A percentile compares a stretch with the other conserved stretches of the same genome.
phyloP scores from a whole-genome alignment of 92 coral and sea anemone species.

The Diadumene lineata region DNA sequence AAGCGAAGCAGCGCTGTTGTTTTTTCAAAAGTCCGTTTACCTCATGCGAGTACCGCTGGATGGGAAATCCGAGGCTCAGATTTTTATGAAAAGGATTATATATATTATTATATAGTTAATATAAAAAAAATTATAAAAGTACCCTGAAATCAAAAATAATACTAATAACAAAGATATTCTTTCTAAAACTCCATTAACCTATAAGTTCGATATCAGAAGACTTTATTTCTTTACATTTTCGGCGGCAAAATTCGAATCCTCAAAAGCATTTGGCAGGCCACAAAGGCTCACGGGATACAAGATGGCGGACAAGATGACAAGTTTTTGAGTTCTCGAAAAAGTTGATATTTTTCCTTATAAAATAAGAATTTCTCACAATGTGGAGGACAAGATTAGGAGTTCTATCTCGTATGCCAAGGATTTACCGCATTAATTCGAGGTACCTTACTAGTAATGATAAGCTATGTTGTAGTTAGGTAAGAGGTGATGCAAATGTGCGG shows the following conservation, averaged over 20 bases:
- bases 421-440: not conserved
- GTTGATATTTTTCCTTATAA: not conserved
- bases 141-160: no score
- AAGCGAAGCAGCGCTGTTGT: constrained; percentile 9
- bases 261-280: not conserved
- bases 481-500: not conserved
- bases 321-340: not conserved
- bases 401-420: not conserved
- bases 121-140: no score
- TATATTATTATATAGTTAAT: no score
- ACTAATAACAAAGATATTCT: no score
- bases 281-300: constrained; percentile 26
- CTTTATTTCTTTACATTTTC: no score
- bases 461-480: not conserved
- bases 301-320: constrained; percentile 20
- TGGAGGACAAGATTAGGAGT: constrained; percentile 13
- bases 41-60: constrained; percentile 33
- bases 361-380: constrained; percentile 6
- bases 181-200: no score
- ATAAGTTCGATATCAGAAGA: no score
- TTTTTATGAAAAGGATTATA: not conserved
- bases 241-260: not conserved
- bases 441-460: not conserved
- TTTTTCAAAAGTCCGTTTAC: constrained; percentile 42
- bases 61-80: not conserved